These are phyloP conservation scores for Mesorhabditis sp. DNA, from an alignment of 2,888 invertebrate genomes.

Conservation along the genomic window DNA sequence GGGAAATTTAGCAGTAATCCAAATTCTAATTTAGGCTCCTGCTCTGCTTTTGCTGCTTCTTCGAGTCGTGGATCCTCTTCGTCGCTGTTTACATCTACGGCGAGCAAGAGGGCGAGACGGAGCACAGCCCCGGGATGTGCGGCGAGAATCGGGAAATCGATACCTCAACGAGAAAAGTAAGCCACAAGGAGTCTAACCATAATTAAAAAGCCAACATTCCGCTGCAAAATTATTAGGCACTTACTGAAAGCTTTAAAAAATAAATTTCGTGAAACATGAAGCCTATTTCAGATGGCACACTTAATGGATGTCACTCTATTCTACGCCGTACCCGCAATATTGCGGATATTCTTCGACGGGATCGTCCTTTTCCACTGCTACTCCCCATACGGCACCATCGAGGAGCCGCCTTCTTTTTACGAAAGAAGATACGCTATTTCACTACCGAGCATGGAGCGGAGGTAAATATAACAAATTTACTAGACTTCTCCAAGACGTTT, in stretches of 20 bases:
- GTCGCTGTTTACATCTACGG: constrained; percentile 40
- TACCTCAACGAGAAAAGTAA: constrained; percentile 19
- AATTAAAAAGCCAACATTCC: too few species aligned
- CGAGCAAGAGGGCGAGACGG: constrained; percentile 8
- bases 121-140: constrained; percentile 6
- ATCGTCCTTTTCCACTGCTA: constrained; percentile 50
- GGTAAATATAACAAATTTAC: constrained; percentile 11
- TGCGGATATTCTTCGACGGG: constrained; percentile 46
- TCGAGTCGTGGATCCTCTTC: constrained; percentile 44
- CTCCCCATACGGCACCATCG: constrained; percentile 28
- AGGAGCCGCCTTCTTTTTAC: constrained; percentile 22
- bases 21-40: constrained; percentile 24
- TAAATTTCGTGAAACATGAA: background rate
- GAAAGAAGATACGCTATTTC: constrained; percentile 32
- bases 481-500: background rate
- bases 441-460: constrained; percentile 21
- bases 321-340: constrained; percentile 47
- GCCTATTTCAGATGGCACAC: constrained; percentile 39
- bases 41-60: constrained; percentile 26
- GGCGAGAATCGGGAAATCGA: constrained; percentile 19
- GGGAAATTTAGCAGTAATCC: background rate
- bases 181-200: too few species aligned
- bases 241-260: too few species aligned
- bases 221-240: too few species aligned
- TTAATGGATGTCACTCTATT: constrained; percentile 46